These are phyloP conservation scores for Teleogryllus oceanicus DNA, from an alignment of 2,888 invertebrate species.

Conservation along the genomic window DNA sequence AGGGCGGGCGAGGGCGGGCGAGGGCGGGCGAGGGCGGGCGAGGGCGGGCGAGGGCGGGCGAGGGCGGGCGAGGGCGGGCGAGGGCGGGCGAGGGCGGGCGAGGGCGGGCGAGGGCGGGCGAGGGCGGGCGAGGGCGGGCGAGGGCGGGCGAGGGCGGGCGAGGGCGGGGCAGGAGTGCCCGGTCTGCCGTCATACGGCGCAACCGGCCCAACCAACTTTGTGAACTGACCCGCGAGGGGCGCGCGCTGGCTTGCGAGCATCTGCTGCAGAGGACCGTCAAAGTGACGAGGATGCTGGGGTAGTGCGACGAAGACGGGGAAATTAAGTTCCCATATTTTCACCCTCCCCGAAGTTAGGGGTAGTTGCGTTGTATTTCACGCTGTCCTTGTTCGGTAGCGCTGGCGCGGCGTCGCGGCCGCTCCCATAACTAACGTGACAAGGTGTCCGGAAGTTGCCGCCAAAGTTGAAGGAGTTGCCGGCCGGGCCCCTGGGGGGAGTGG, in stretches of 20 bases:
- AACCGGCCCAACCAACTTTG: slow-evolving; percentile 1
- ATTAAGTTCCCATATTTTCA: slow-evolving; percentile 9
- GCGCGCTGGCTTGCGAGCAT: not conserved
- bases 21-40: too few species aligned
- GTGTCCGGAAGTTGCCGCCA: slow-evolving; percentile 18
- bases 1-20: too few species aligned
- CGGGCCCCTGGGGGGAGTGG: not conserved
- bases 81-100: too few species aligned
- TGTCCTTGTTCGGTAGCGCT: slow-evolving; percentile 9
- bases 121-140: too few species aligned
- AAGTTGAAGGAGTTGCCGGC: slow-evolving; percentile 18
- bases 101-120: too few species aligned
- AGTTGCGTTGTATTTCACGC: slow-evolving; percentile 18
- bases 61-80: too few species aligned
- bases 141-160: not conserved
- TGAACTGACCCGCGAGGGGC: slow-evolving; percentile 18
- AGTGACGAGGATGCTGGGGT: not conserved
- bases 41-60: too few species aligned
- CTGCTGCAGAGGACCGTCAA: slow-evolving; percentile 18
- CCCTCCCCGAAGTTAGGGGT: slow-evolving; percentile 9
- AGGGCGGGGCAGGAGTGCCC: not conserved
- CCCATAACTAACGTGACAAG: slow-evolving; percentile 18
- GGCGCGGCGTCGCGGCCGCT: slow-evolving; percentile 18
- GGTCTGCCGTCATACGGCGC: slow-evolving; percentile 18
- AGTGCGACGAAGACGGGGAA: not conserved